These are phyloP conservation scores for Mohoua ochrocephala DNA, from an alignment of 2,113 vertebrate genomes.

Conservation along the genomic window DNA sequence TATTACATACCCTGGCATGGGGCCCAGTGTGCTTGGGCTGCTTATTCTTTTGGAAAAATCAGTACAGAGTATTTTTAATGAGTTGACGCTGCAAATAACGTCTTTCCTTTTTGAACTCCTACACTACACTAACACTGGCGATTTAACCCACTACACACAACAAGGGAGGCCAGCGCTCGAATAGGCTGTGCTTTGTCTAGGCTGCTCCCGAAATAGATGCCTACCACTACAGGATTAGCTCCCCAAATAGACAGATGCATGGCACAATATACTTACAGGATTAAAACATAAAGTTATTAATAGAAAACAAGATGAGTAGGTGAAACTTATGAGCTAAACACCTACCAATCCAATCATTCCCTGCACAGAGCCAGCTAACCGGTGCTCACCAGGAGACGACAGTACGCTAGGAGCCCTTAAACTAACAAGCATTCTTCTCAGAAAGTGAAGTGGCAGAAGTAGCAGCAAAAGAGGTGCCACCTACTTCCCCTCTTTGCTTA, in stretches of 20 bases:
- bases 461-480: neutral
- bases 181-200: neutral
- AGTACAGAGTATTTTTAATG: constrained; percentile 15
- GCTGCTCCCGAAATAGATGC: constrained; percentile 17
- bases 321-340: neutral
- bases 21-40: constrained; percentile 3
- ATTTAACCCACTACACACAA: neutral
- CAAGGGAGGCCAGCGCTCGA: neutral
- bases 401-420: neutral
- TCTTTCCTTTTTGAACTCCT: constrained; percentile 9
- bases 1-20: neutral
- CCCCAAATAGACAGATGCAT: neutral
- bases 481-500: neutral
- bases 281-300: constrained; percentile 10
- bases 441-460: neutral
- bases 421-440: neutral
- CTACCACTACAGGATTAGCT: neutral
- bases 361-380: neutral
- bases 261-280: neutral
- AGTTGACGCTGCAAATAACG: neutral
- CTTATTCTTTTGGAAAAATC: constrained; percentile 49
- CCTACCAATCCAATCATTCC: neutral
- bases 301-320: neutral
- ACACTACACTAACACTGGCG: neutral
- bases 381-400: neutral